These are phyloP conservation scores for Sinelater perroti DNA, from an alignment of 2,888 invertebrate species.

Conservation along the genomic window DNA sequence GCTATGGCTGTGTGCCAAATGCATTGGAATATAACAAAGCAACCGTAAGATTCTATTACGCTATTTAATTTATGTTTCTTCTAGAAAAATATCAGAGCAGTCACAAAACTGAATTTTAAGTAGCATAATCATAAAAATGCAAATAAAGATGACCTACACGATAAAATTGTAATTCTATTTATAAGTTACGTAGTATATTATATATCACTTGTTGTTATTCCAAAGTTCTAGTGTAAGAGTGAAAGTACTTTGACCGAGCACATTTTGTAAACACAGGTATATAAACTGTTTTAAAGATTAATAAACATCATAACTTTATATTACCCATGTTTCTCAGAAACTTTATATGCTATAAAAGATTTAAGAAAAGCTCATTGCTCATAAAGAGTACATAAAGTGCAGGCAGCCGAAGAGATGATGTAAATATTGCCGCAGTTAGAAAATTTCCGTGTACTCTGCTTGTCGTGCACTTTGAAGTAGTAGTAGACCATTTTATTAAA, in stretches of 20 bases:
- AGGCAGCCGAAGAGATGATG: background rate
- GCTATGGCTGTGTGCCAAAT: constrained; percentile 19
- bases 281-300: constrained; percentile 10
- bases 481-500: no score
- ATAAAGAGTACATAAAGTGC: constrained; percentile 10
- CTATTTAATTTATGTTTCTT: background rate
- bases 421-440: background rate
- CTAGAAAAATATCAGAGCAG: no score
- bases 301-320: constrained; percentile 18
- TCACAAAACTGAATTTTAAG: no score
- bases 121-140: no score
- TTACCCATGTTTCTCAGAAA: constrained; percentile 13
- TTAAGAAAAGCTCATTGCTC: constrained; percentile 20
- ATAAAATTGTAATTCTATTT: no score
- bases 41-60: background rate
- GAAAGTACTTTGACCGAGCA: background rate
- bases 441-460: no score
- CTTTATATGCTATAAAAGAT: constrained; percentile 19
- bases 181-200: no score
- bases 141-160: no score
- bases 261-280: background rate
- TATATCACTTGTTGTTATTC: no score
- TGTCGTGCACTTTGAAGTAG: no score
- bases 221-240: background rate
- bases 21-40: constrained; percentile 10